Evolutionary conservation across 2,797 vertebrate species (phyloP).

Genomic region (Ammospiza maritima): DNA sequence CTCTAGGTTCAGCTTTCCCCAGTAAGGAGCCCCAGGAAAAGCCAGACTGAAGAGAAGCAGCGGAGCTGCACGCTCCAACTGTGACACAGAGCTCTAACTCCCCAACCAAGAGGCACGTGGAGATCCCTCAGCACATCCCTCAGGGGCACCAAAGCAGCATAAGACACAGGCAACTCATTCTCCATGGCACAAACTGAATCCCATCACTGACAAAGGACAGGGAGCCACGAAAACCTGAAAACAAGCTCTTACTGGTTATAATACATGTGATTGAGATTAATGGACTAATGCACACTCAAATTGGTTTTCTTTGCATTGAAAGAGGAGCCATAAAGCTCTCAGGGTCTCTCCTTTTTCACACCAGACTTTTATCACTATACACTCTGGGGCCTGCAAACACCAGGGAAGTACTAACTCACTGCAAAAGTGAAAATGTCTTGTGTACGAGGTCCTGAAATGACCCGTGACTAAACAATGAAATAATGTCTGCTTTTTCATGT

Average conservation of each 20-base stretch:
- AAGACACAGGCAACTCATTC: neutral
- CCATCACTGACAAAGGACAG: neutral
- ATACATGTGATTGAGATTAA: neutral
- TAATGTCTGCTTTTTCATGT: neutral
- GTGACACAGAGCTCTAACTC: fast-evolving
- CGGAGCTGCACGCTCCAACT: neutral
- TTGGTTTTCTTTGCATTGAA: neutral
- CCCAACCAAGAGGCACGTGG: neutral
- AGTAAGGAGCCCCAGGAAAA: neutral
- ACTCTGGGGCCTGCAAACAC: neutral
- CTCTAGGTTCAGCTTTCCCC: neutral
- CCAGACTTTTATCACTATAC: neutral
- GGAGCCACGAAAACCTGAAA: neutral
- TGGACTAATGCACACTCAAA: neutral
- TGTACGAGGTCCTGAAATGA: neutral
- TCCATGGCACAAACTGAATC: neutral
- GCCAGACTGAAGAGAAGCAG: neutral
- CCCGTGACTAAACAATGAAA: neutral
- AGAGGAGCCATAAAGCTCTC: neutral
- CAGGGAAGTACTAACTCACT: neutral
- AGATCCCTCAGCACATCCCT: neutral
- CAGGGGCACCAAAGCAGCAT: neutral
- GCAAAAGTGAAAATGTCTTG: neutral
- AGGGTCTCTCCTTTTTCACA: neutral
- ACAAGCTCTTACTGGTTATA: neutral